Conservation (phyloP, 2,113 vertebrate species). For the Gopherus evgoodei region DNA sequence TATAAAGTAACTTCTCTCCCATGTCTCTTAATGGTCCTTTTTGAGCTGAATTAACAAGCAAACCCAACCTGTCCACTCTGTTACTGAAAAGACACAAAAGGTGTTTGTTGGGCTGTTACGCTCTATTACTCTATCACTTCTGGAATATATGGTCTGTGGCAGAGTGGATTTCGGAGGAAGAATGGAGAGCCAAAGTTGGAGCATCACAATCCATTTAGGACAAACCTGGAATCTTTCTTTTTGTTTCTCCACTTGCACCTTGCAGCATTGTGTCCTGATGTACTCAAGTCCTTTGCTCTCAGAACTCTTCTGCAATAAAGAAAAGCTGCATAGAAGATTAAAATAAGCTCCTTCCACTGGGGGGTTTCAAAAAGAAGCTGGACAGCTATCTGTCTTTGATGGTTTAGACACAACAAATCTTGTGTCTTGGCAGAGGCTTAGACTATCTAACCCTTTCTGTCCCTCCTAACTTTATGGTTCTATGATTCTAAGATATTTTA, state of each 20-base stretch:
- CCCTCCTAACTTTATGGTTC: background rate
- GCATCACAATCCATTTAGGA: accelerated
- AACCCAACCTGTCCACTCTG: background rate
- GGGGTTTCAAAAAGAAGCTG: background rate
- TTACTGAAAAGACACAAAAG: background rate
- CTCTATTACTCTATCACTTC: background rate
- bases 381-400: background rate
- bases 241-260: accelerated
- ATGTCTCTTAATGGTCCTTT: background rate
- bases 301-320: background rate
- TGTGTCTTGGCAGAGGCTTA: background rate
- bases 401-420: background rate
- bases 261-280: background rate
- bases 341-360: background rate
- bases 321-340: background rate
- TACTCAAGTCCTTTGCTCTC: background rate
- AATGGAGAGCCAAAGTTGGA: background rate
- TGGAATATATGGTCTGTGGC: accelerated
- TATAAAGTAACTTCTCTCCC: background rate
- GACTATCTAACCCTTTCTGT: background rate
- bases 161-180: background rate
- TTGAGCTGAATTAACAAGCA: background rate
- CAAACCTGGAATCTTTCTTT: background rate
- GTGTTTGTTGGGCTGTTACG: background rate
- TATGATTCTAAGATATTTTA: background rate